Evolutionary conservation across 2,888 invertebrate species (phyloP), one percentile per base, ranked within the genome.

Genomic region (Andrena trimmerana): DNA sequence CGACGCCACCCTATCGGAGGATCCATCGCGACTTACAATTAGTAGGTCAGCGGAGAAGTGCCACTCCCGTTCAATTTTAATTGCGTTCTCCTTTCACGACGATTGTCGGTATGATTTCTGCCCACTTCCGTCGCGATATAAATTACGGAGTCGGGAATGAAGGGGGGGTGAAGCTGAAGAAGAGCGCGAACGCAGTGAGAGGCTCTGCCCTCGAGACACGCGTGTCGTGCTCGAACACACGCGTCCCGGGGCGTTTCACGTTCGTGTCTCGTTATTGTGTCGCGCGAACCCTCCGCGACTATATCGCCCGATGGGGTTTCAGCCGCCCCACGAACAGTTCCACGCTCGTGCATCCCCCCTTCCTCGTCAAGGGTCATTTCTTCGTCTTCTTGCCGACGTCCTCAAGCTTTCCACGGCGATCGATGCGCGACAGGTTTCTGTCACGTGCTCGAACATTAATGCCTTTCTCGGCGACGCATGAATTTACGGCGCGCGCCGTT

Each of bases 301-400:
- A 59, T 36, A 59, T 48, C 42, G 80, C 80, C 76, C 42, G 84
- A 87, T 79, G 83, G 76, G 78, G 83, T 86, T 87, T 87, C 87
- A 77, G 70, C 57, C 77, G 71, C 78, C 80, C 78, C 54, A 42
- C 67, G 78, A 75, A 62, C 74, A 67, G 67, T 75, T 73, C 87
- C 67, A 63, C 33, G 20, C 78, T 78, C 59, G 29, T 29, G 24
- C 63, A 59, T 57, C 63, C 71, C 71, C 27, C 65, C 63, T 71
- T 57, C 36, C 77, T 65, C 76, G 76, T 71, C 87, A 70, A 77
- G 78, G 78, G 77, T 87, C 85, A 65, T 81, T 88, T 85, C 87
- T 83, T 85, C 78, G 68, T 77, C 77, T 86, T 83, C 73, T 78
- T 83, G 16, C 10, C 54, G 13, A 42, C 62, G 63, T 67, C 48